Conservation (phyloP, 2,888 invertebrate genomes). For the Apamea epomidion region DNA sequence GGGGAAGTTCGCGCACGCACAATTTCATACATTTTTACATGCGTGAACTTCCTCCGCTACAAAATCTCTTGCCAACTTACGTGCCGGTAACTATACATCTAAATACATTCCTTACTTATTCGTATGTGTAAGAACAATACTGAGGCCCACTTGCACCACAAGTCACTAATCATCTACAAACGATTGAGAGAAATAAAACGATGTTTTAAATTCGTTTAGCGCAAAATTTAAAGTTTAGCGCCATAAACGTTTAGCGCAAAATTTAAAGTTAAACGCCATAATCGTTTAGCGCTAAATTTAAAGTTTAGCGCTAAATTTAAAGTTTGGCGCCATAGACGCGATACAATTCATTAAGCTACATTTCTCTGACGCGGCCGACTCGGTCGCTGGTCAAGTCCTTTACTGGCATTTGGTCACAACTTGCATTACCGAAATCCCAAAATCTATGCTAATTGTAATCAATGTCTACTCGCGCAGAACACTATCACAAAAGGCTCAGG, state of each 20-base stretch:
- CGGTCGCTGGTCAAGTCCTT: neutral
- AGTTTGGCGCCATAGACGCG: conserved; percentile 5
- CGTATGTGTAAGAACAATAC: conserved; percentile 9
- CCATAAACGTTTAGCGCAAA: too few species aligned
- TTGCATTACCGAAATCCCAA: conserved; percentile 3
- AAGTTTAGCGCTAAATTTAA: too few species aligned
- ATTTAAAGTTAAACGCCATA: too few species aligned
- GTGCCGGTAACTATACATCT: conserved; percentile 7
- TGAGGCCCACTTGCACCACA: neutral
- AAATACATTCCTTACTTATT: conserved; percentile 13
- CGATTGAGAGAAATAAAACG: neutral
- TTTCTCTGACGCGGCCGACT: neutral
- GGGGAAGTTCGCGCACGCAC: too few species aligned
- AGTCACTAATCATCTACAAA: neutral
- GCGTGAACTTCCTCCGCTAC: too few species aligned
- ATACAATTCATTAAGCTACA: neutral
- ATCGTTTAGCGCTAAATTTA: too few species aligned
- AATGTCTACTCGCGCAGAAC: neutral
- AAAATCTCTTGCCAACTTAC: too few species aligned
- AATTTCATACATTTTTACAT: too few species aligned
- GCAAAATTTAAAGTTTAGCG: too few species aligned
- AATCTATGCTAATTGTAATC: neutral
- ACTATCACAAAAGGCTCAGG: neutral
- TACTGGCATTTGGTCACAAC: neutral
- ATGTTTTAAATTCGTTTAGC: neutral